phyloP scores from a whole-genome alignment of 2,797 vertebrate genomes.

The Coregonus ussuriensis region DNA sequence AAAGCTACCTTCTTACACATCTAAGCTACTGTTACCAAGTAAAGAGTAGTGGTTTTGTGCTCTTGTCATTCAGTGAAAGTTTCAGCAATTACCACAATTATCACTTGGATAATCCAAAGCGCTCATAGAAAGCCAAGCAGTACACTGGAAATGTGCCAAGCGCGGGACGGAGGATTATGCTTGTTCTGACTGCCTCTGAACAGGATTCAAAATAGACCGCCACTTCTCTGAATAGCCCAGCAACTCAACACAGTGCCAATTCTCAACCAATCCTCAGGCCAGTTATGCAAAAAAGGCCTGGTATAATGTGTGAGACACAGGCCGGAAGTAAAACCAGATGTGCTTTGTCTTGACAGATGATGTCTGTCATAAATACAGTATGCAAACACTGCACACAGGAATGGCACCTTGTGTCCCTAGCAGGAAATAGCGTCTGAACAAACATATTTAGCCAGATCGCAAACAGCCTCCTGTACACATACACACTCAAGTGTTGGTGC shows the following conservation, averaged over 20 bases:
- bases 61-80: conserved; percentile 6
- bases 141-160: conserved; percentile 30
- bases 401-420: not conserved
- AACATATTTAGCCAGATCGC: conserved; percentile 23
- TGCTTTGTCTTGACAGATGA: conserved; percentile 25
- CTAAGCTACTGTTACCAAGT: not conserved
- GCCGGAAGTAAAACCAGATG: conserved; percentile 21
- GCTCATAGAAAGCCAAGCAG: conserved; percentile 12
- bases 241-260: conserved; percentile 32
- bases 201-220: conserved; percentile 44
- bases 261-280: conserved; percentile 47
- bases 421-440: conserved; percentile 21
- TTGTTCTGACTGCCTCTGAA: conserved; percentile 47
- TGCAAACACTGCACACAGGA: conserved; percentile 24
- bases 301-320: conserved; percentile 32
- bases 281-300: conserved; percentile 58
- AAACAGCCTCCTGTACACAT: conserved; percentile 13
- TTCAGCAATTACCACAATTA: conserved; percentile 27
- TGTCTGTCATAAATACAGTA: conserved; percentile 23
- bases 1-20: not conserved
- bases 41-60: no score
- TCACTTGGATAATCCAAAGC: conserved; percentile 29
- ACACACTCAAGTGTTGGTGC: conserved; percentile 17
- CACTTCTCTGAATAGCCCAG: conserved; percentile 49
- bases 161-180: conserved; percentile 37